phyloP scores from a whole-genome alignment of 2,888 invertebrate genomes.

The Agriopis marginaria region DNA sequence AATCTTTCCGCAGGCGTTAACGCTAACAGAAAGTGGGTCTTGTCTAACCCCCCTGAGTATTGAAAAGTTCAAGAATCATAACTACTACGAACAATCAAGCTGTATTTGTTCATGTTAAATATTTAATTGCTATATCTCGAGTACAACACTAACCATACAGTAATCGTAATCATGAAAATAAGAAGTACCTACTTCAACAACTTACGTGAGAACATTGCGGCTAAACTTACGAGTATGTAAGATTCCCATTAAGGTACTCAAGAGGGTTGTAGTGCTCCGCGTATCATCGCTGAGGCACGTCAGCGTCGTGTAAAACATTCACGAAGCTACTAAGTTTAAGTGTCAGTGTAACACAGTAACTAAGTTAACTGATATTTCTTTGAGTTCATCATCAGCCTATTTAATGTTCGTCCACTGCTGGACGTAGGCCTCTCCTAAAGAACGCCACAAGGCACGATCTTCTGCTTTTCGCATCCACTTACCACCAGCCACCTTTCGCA shows the following conservation, averaged over 20 bases:
- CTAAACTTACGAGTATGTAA: slow-evolving; percentile 19
- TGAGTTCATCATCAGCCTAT: no score
- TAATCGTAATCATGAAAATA: slow-evolving; percentile 2
- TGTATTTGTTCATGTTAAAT: neutral
- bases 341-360: slow-evolving; percentile 10
- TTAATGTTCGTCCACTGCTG: no score
- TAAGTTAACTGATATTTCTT: neutral
- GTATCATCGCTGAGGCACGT: slow-evolving; percentile 18
- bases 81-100: neutral
- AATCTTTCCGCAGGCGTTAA: no score
- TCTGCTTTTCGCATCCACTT: no score
- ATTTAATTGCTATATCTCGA: neutral
- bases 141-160: slow-evolving; percentile 1
- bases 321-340: slow-evolving; percentile 38
- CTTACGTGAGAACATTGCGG: slow-evolving; percentile 17
- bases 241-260: slow-evolving; percentile 29
- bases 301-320: slow-evolving; percentile 47
- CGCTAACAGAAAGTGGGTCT: no score
- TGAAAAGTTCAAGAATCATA: neutral
- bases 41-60: no score
- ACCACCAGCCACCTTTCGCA: no score
- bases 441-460: no score
- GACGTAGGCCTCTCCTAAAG: no score
- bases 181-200: neutral
- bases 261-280: slow-evolving; percentile 16